phyloP scores from a whole-genome alignment of 2,113 vertebrate species.

The Cyanoderma ruficeps region DNA sequence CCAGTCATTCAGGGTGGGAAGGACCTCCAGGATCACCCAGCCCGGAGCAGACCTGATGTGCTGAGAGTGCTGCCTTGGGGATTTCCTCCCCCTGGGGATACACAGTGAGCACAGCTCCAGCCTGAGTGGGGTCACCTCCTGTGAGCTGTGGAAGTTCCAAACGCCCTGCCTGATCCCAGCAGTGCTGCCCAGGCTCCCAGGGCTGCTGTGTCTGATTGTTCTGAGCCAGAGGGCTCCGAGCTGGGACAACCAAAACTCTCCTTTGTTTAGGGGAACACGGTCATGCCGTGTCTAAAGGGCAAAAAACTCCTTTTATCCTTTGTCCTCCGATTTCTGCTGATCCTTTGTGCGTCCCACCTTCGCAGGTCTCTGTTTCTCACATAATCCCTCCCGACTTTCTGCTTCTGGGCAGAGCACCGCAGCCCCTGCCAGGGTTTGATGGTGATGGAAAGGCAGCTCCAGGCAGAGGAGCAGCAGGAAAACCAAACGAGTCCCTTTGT shows the following conservation, averaged over 20 bases:
- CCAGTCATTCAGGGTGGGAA: fast-evolving
- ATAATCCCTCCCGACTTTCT: not conserved
- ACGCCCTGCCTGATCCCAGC: not conserved
- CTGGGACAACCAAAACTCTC: not conserved
- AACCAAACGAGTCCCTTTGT: fast-evolving
- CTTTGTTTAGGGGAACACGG: not conserved
- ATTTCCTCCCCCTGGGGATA: fast-evolving
- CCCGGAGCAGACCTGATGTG: fast-evolving
- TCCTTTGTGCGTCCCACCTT: not conserved
- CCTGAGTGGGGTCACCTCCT: fast-evolving
- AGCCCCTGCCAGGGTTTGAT: not conserved
- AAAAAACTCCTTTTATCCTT: not conserved
- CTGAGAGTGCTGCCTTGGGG: not conserved
- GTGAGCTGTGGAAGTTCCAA: fast-evolving
- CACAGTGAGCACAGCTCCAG: fast-evolving
- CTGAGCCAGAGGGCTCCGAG: not conserved
- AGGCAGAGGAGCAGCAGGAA: not conserved
- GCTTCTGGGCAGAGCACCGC: not conserved
- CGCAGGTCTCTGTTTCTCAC: not conserved
- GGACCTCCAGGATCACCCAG: no score
- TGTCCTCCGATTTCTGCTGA: not conserved
- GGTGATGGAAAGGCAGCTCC: not conserved
- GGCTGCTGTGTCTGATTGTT: not conserved
- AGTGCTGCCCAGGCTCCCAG: not conserved
- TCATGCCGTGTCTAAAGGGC: fast-evolving